Conservation (phyloP, 2,888 invertebrate species). For the Pollenia griseotomentosa region DNA sequence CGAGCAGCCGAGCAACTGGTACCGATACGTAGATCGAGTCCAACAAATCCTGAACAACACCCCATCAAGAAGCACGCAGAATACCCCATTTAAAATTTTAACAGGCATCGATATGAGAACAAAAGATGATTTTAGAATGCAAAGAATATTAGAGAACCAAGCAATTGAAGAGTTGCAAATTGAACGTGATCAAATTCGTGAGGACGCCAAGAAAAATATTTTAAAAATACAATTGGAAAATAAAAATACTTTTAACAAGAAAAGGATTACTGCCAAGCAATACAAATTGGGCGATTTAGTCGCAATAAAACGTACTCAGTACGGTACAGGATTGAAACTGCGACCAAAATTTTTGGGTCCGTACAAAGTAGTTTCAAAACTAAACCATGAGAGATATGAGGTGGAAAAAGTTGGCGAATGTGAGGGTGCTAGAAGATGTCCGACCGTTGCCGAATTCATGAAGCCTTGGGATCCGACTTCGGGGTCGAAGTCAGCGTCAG, state of each 20-base stretch:
- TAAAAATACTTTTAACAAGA: conserved; percentile 35
- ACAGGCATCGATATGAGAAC: conserved; percentile 16
- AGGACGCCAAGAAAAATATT: conserved; percentile 1
- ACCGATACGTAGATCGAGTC: conserved; percentile 14
- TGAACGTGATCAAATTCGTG: conserved; percentile 15
- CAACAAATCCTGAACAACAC: conserved; percentile 22
- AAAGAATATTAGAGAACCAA: background rate
- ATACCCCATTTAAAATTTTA: conserved; percentile 3
- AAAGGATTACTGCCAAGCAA: conserved; percentile 29
- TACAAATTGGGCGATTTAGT: conserved; percentile 51
- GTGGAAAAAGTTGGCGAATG: conserved; percentile 57
- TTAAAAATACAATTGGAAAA: conserved; percentile 45
- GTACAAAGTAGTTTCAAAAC: conserved; percentile 26
- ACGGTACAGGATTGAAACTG: conserved; percentile 50
- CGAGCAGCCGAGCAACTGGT: conserved; percentile 12
- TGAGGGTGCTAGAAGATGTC: conserved; percentile 55
- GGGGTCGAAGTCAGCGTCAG: conserved; percentile 68
- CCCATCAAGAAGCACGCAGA: conserved; percentile 27
- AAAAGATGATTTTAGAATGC: background rate
- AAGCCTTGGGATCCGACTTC: conserved; percentile 64
- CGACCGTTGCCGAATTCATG: conserved; percentile 63
- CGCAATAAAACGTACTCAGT: conserved; percentile 61
- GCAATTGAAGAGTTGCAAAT: background rate
- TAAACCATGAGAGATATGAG: conserved; percentile 61
- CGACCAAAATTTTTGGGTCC: conserved; percentile 64